Conservation (phyloP, 2,797 vertebrate genomes). For the Limosa lapponica region DNA sequence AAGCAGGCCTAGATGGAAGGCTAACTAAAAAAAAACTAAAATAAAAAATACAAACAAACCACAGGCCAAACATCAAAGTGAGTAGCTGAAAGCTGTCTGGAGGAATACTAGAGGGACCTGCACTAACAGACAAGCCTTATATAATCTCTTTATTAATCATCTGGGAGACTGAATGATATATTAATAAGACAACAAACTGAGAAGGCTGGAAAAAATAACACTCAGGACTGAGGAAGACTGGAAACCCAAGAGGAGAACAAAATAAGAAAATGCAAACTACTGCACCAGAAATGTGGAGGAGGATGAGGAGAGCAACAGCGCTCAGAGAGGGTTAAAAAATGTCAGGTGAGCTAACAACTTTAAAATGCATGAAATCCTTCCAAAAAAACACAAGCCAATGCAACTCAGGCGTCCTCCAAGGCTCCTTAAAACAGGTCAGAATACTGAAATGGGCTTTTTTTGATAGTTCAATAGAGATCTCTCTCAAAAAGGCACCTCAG, state of each 20-base stretch:
- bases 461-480: neutral
- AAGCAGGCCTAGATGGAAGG: neutral
- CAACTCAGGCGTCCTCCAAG: neutral
- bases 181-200: conserved; percentile 4
- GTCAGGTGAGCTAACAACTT: neutral
- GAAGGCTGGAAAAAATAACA: conserved; percentile 15
- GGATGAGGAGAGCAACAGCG: neutral
- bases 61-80: conserved; percentile 31
- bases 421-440: neutral
- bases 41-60: neutral
- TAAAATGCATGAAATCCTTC: neutral
- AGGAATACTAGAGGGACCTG: conserved; percentile 7
- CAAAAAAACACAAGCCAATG: neutral
- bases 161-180: neutral
- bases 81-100: neutral
- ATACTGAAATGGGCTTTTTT: neutral
- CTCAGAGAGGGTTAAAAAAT: neutral
- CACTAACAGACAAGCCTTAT: conserved; percentile 6
- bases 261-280: neutral
- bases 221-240: neutral
- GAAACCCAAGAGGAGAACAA: neutral
- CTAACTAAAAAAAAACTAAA: neutral
- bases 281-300: neutral
- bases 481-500: neutral
- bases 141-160: conserved; percentile 44